Conservation (phyloP, 2,113 vertebrate species). For the Eubucco bourcierii region DNA sequence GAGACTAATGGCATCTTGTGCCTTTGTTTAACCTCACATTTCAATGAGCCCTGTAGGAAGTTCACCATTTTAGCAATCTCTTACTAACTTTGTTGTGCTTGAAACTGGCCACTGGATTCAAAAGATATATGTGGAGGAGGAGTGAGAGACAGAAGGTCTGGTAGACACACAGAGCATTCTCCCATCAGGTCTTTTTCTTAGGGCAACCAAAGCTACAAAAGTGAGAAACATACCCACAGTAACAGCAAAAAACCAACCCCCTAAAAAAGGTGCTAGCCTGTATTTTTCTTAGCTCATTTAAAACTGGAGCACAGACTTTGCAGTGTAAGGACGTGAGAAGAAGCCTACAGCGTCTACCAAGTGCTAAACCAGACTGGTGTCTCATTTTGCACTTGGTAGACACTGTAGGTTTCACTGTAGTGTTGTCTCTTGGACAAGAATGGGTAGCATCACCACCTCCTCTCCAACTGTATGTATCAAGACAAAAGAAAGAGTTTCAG, state of each 20-base stretch:
- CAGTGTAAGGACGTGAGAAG: not conserved
- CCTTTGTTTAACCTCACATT: not conserved
- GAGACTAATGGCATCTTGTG: not conserved
- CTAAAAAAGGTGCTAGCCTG: not conserved
- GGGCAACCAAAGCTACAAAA: not conserved
- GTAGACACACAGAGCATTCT: not conserved
- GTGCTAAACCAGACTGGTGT: not conserved
- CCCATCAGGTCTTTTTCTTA: not conserved
- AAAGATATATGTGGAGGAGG: not conserved
- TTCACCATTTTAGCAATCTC: not conserved
- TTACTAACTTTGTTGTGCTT: not conserved
- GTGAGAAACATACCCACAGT: not conserved
- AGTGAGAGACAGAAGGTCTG: not conserved
- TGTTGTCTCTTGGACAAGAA: not conserved
- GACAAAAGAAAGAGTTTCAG: not conserved
- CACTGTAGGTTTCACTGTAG: not conserved
- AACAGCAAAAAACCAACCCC: not conserved
- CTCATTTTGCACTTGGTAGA: too few relatives aligned
- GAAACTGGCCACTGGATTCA: not conserved
- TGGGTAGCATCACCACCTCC: not conserved
- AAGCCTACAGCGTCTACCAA: not conserved
- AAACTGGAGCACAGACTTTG: not conserved
- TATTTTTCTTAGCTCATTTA: not conserved
- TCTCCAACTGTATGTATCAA: not conserved
- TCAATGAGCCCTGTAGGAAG: not conserved